Percentiles rank a stretch among this genome's conserved stretches.
These are phyloP conservation scores for Bolinopsis microptera DNA, from an alignment of 37 sponge, comb jelly and placozoan genomes.

Conservation along the genomic window DNA sequence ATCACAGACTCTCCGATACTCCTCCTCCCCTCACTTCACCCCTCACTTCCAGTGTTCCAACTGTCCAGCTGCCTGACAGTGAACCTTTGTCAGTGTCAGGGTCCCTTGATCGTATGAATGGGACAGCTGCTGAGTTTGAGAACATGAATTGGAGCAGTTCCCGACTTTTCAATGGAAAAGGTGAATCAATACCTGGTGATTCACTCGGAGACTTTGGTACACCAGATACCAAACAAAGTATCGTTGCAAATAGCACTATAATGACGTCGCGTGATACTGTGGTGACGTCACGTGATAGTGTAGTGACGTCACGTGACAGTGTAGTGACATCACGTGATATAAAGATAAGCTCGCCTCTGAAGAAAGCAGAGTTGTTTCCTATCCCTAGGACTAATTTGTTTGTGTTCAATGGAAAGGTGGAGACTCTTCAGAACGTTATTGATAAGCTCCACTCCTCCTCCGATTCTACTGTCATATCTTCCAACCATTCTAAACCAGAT, in stretches of 20 bases:
- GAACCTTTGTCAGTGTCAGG: not conserved
- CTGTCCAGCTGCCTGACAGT: too few relatives aligned
- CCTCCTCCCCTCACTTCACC: not conserved
- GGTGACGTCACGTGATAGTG: not conserved
- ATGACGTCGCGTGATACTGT: not conserved
- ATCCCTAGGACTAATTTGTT: conserved; percentile 19
- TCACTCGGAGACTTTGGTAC: not conserved
- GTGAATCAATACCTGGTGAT: not conserved
- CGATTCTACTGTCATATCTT: not conserved
- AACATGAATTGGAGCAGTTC: not conserved
- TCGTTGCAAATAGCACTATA: not conserved
- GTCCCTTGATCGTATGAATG: not conserved
- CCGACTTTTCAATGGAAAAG: not conserved
- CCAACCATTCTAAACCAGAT: not conserved
- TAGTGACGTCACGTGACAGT: not conserved
- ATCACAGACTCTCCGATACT: not conserved
- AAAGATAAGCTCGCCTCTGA: not conserved
- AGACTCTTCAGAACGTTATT: not conserved
- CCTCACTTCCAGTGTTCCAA: not conserved
- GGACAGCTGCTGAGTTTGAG: not conserved
- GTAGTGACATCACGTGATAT: not conserved
- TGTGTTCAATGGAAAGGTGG: not conserved
- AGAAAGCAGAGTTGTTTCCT: not conserved
- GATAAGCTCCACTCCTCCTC: not conserved
- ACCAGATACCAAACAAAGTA: not conserved